A percentile compares a stretch with the other conserved stretches of the same genome.
Evolutionary conservation across 2,113 vertebrate species (phyloP).

Genomic region (Poecile atricapillus): DNA sequence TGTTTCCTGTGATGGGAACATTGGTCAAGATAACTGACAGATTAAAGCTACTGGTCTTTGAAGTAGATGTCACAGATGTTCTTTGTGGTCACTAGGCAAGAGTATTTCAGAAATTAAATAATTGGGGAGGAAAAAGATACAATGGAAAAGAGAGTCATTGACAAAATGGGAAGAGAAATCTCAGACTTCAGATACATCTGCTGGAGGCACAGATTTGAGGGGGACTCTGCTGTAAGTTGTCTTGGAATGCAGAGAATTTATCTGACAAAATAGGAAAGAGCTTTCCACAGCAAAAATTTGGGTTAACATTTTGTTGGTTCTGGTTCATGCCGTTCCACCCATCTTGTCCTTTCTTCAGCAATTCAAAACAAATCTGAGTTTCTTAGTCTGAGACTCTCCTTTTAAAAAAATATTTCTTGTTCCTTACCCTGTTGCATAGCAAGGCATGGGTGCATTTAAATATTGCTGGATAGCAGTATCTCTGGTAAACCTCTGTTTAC

Average conservation of each 20-base stretch:
- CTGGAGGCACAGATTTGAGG: neutral
- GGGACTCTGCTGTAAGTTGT: neutral
- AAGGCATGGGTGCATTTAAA: neutral
- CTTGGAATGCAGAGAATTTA: neutral
- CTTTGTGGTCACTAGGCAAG: neutral
- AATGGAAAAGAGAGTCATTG: neutral
- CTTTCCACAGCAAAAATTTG: neutral
- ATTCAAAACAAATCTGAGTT: neutral
- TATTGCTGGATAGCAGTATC: neutral
- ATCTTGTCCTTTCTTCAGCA: neutral
- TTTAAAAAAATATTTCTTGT: neutral
- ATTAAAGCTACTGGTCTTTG: neutral
- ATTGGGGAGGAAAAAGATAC: accelerated
- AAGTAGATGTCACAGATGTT: neutral
- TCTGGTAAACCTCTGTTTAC: neutral
- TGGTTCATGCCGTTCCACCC: neutral
- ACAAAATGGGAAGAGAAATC: neutral
- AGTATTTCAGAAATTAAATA: neutral
- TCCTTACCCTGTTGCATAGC: neutral
- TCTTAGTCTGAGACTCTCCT: neutral
- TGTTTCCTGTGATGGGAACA: neutral
- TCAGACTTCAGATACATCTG: neutral
- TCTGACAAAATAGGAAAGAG: neutral
- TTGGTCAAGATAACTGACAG: neutral
- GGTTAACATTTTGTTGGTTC: neutral